Percentiles rank a stretch among this genome's conserved stretches.
phyloP scores from a whole-genome alignment of 2,797 vertebrate species.

The Microtus obscurus region DNA sequence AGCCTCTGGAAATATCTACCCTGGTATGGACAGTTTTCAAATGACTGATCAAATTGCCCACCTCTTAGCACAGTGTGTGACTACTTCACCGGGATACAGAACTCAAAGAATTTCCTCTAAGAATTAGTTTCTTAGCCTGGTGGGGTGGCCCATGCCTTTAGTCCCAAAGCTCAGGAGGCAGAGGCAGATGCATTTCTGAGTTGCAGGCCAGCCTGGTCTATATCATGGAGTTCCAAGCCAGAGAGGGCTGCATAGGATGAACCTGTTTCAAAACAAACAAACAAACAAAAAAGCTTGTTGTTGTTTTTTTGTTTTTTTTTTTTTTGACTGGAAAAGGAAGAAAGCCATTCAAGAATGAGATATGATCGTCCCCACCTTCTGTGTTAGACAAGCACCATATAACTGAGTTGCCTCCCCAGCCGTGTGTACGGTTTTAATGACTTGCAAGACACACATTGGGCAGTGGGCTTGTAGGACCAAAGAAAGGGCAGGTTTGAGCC shows the following conservation, averaged over 20 bases:
- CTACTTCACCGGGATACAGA: neutral
- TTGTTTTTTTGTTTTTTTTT: neutral
- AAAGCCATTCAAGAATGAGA: neutral
- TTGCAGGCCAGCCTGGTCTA: neutral
- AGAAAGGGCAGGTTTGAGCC: conserved; percentile 5
- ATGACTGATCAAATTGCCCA: neutral
- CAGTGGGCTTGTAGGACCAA: neutral
- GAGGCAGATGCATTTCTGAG: neutral
- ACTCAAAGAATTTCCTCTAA: neutral
- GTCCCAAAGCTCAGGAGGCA: neutral
- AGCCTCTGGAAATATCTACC: neutral
- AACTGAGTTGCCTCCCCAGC: neutral
- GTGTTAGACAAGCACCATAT: too few relatives aligned
- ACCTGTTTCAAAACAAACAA: neutral
- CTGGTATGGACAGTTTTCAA: conserved; percentile 35
- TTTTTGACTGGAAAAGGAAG: neutral
- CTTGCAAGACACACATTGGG: neutral
- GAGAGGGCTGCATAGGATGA: neutral
- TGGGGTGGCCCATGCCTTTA: neutral
- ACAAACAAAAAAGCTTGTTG: neutral
- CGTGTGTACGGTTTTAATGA: neutral
- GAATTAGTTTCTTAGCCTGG: neutral
- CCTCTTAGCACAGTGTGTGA: neutral
- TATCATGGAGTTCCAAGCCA: neutral
- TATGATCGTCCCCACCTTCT: neutral